Base-by-base conservation (phyloP, 2,888 invertebrate species). In the Orchesella flavescens region DNA sequence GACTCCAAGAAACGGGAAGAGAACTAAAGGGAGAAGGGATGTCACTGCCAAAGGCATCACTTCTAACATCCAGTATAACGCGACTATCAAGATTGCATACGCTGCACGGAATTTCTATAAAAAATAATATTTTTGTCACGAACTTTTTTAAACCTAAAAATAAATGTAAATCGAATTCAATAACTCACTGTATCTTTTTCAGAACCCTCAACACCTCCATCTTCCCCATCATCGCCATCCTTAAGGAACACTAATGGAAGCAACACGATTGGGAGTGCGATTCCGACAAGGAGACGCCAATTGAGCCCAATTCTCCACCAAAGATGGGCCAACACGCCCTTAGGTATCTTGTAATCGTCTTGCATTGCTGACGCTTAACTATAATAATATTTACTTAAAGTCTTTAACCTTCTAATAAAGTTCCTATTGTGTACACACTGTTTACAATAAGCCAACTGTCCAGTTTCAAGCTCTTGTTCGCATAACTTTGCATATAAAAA, bases 1-100 rank as follows among this genome's bases (percentile, higher is more conserved):
- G 75, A 96, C 94, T 12, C 95, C 95, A 93, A 96, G 93, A 1
- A 95, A 90, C 0, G 96, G 96, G 90, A 96, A 96, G 0, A 95
- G 91, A 0, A 95, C 92, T 87, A 96, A 94, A 0, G 96, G 96
- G 79, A 96, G 92, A 90, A 96, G 93, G 0, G 95, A 95, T 0
- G 96, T 96, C 0, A 96, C 93, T 0, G 96, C 94, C 1, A 96
- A 91, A 0, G 96, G 96, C 0, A 96, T 90, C 0, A 94, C 93
- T 89, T 96, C 96, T 53, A 95, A 92, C 85, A 96, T 95, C 96
- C 96, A 95, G 90, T 93, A 95, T 49, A 94, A 91, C 0, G 95
- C 94, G 95, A 96, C 96, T 85, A 96, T 91, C 0, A 94, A 89
- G 0, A 96, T 94, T 21, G 95, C 93, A 90, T 94, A 96, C 90